These are phyloP conservation scores for Castor canadensis DNA, from an alignment of 2,113 vertebrate species.

Conservation along the genomic window DNA sequence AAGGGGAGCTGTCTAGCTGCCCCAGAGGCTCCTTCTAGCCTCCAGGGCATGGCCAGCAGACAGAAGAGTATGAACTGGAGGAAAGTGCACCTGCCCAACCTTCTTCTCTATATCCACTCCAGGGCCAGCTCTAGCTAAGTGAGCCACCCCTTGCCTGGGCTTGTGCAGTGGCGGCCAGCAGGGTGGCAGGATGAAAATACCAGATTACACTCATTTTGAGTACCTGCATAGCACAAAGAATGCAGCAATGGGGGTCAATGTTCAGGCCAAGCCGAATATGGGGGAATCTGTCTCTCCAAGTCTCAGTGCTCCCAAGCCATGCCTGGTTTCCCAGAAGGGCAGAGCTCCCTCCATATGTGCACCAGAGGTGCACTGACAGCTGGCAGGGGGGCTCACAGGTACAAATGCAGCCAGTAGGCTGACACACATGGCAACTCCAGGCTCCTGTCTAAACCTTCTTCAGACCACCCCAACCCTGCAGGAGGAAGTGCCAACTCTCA, in stretches of 20 bases:
- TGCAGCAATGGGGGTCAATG: background rate
- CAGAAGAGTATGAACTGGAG: rapidly evolving
- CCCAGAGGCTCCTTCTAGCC: background rate
- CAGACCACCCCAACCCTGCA: background rate
- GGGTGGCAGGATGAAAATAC: background rate
- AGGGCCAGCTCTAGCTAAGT: background rate
- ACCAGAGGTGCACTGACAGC: background rate
- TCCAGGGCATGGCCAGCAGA: background rate
- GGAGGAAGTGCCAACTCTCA: background rate
- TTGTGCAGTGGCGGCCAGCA: rapidly evolving
- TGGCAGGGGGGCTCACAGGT: background rate
- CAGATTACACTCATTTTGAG: background rate
- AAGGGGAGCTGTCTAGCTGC: rapidly evolving
- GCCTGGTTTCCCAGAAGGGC: background rate
- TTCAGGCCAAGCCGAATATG: no score
- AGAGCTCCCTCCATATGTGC: background rate
- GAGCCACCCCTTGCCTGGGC: background rate
- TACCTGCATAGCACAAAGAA: background rate
- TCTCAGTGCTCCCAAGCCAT: background rate
- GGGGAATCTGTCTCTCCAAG: background rate
- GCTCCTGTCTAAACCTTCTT: background rate
- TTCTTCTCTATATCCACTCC: background rate
- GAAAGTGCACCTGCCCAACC: rapidly evolving
- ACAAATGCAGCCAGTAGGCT: no score
- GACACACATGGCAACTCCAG: no score